Conservation (phyloP, 2,888 invertebrate species). For the Epinotia brunnichana region DNA sequence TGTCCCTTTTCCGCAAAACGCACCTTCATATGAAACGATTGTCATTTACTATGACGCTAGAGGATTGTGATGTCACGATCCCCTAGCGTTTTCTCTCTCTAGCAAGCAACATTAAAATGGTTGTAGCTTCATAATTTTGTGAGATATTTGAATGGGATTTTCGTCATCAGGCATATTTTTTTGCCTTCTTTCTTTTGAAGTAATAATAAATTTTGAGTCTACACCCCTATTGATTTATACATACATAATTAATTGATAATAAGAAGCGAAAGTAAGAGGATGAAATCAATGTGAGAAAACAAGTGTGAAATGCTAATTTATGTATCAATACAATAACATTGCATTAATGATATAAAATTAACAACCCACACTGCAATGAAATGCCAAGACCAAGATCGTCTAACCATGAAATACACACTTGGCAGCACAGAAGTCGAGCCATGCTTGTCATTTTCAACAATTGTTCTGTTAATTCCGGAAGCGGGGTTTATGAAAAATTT, state of each 20-base stretch:
- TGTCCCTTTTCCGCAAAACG: too few species aligned
- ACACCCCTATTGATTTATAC: background rate
- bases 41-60: too few species aligned
- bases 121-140: too few species aligned
- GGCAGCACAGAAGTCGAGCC: constrained; percentile 1
- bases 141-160: too few species aligned
- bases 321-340: background rate
- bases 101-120: too few species aligned
- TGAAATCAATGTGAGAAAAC: constrained; percentile 9
- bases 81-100: too few species aligned
- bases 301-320: constrained; percentile 28
- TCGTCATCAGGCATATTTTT: too few species aligned
- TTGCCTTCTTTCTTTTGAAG: too few species aligned
- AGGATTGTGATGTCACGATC: too few species aligned
- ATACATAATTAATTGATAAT: background rate
- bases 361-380: constrained; percentile 29
- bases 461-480: background rate
- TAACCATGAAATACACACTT: constrained; percentile 1
- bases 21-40: too few species aligned
- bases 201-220: too few species aligned
- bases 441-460: background rate
- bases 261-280: constrained; percentile 15
- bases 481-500: too few species aligned
- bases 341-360: background rate
- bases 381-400: constrained; percentile 13